These are phyloP conservation scores for Diaphora mendica DNA, from an alignment of 2,888 invertebrate genomes.

Conservation along the genomic window DNA sequence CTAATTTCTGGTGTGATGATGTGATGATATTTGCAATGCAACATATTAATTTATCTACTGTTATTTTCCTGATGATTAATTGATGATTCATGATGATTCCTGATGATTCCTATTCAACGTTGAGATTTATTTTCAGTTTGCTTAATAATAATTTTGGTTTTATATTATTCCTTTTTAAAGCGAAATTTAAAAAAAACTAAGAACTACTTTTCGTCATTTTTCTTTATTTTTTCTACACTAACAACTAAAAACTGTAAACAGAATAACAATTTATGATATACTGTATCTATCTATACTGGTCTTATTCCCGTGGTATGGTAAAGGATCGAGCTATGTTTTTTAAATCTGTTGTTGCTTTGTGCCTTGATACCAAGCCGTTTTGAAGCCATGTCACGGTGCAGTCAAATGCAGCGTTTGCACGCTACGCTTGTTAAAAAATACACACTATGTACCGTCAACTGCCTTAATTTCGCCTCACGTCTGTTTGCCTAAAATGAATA, in stretches of 20 bases:
- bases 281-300: constrained; percentile 42
- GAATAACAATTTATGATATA: constrained; percentile 35
- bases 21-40: no score
- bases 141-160: no score
- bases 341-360: constrained; percentile 60
- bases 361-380: constrained; percentile 72
- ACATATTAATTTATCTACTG: no score
- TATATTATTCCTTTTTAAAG: neutral
- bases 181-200: neutral
- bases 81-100: no score
- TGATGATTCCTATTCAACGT: no score
- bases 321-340: constrained; percentile 60
- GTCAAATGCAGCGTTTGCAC: constrained; percentile 60
- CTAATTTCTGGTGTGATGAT: no score
- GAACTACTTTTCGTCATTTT: neutral
- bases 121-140: no score
- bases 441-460: neutral
- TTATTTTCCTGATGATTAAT: no score
- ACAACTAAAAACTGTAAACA: neutral
- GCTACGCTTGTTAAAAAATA: neutral
- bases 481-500: no score
- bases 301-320: constrained; percentile 61
- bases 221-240: neutral
- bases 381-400: constrained; percentile 61
- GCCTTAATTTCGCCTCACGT: no score